A percentile compares a stretch with the other conserved stretches of the same genome.
These are phyloP conservation scores for Adelges cooleyi DNA, from an alignment of 1,140 invertebrate genomes.

Conservation along the genomic window DNA sequence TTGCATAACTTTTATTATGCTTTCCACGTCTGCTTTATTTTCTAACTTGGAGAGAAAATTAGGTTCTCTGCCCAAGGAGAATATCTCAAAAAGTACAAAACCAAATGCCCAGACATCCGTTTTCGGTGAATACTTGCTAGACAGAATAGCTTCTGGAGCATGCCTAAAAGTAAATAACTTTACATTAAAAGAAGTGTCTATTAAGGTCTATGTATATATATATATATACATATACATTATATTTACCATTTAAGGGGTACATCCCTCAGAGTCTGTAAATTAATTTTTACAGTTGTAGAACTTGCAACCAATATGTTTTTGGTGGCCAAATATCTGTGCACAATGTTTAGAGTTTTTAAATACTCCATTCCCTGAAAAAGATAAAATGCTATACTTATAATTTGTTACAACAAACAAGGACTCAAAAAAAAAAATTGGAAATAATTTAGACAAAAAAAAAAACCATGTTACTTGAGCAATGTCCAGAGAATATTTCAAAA, in stretches of 20 bases:
- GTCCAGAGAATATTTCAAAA: constrained; percentile 67
- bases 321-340: constrained; percentile 76
- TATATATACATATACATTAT: neutral
- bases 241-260: constrained; percentile 69
- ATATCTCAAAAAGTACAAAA: constrained; percentile 86
- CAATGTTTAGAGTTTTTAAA: constrained; percentile 63
- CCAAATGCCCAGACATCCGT: constrained; percentile 92
- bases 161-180: constrained; percentile 48
- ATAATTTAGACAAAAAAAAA: neutral
- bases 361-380: constrained; percentile 71
- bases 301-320: constrained; percentile 76
- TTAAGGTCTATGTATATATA: neutral
- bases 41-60: constrained; percentile 40
- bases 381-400: constrained; percentile 28
- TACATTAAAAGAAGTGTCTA: constrained; percentile 43
- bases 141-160: constrained; percentile 69
- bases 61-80: constrained; percentile 71
- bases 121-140: constrained; percentile 64
- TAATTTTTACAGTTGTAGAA: constrained; percentile 71
- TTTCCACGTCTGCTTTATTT: constrained; percentile 34
- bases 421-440: neutral
- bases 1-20: constrained; percentile 45
- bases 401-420: neutral
- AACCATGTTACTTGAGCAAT: constrained; percentile 54
- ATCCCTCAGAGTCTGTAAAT: constrained; percentile 57